phyloP scores from a whole-genome alignment of 2,797 vertebrate genomes.

The Tenualosa ilisha region DNA sequence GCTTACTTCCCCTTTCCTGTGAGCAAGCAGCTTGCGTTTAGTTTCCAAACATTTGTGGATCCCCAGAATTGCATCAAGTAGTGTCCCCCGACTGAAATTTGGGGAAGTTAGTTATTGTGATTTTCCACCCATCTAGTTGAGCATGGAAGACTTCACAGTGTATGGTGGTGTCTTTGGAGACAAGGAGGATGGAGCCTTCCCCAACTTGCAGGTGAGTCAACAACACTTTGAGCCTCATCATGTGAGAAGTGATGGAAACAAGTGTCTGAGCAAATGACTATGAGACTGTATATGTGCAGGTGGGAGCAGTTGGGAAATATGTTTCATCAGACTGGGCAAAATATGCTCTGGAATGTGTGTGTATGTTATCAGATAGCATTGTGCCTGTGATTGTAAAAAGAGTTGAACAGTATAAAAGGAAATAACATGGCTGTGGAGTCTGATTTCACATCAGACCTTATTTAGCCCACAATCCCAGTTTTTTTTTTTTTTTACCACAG shows the following conservation, averaged over 20 bases:
- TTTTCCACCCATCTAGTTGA: slow-evolving; percentile 70
- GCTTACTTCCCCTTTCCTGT: slow-evolving; percentile 60
- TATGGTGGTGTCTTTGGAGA: slow-evolving; percentile 87
- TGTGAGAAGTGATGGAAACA: neutral
- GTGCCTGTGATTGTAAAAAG: neutral
- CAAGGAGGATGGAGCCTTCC: slow-evolving; percentile 82
- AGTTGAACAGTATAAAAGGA: neutral
- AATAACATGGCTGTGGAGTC: neutral
- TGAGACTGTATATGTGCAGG: neutral
- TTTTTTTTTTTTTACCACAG: no score
- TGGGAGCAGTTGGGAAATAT: neutral
- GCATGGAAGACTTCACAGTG: slow-evolving; percentile 87
- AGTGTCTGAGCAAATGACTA: neutral
- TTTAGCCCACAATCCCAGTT: neutral
- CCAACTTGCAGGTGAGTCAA: slow-evolving; percentile 80
- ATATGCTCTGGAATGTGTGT: neutral
- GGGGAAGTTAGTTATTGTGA: neutral
- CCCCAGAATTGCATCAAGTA: slow-evolving; percentile 36
- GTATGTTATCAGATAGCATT: neutral
- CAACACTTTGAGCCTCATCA: neutral
- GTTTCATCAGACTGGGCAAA: neutral
- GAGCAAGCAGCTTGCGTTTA: neutral
- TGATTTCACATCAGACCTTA: neutral
- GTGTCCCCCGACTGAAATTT: neutral
- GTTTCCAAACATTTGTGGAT: slow-evolving; percentile 43